Conservation (phyloP, 1,140 invertebrate species). For the Listronotus oregonensis region DNA sequence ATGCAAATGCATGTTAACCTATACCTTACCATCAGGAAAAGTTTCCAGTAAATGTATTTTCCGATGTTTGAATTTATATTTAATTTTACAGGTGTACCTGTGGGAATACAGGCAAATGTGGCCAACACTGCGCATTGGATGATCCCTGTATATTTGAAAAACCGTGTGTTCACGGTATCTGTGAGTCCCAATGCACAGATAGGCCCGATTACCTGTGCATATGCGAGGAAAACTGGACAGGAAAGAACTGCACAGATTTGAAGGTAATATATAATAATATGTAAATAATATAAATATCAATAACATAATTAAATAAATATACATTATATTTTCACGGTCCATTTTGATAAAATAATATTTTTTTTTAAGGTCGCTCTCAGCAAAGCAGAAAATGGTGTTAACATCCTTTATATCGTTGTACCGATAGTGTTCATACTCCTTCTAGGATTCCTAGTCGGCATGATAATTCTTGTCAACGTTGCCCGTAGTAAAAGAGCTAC, state of each 20-base stretch:
- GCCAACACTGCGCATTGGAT: slow-evolving; percentile 68
- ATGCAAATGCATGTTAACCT: too few species aligned
- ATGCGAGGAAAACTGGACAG: slow-evolving; percentile 68
- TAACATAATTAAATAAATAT: too few species aligned
- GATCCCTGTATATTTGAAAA: slow-evolving; percentile 70
- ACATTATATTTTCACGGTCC: too few species aligned
- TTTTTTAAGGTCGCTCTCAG: slow-evolving; percentile 39
- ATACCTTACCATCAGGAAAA: too few species aligned
- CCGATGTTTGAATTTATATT: too few species aligned
- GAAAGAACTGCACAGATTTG: slow-evolving; percentile 70
- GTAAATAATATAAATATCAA: too few species aligned
- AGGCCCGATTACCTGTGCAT: slow-evolving; percentile 67
- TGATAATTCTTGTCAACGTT: slow-evolving; percentile 73
- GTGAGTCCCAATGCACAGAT: slow-evolving; percentile 64
- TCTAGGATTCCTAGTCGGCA: slow-evolving; percentile 62
- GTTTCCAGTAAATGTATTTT: too few species aligned
- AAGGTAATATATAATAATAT: slow-evolving; percentile 56
- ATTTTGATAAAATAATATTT: too few species aligned
- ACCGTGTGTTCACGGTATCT: slow-evolving; percentile 71
- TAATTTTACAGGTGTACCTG: slow-evolving; percentile 59
- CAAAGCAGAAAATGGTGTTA: slow-evolving; percentile 40
- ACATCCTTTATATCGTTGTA: slow-evolving; percentile 75
- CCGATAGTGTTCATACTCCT: slow-evolving; percentile 76
- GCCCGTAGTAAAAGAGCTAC: slow-evolving; percentile 93
- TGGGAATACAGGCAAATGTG: slow-evolving; percentile 69